phyloP scores from a whole-genome alignment of 2,888 invertebrate species.

The Alentia gelatinosa region DNA sequence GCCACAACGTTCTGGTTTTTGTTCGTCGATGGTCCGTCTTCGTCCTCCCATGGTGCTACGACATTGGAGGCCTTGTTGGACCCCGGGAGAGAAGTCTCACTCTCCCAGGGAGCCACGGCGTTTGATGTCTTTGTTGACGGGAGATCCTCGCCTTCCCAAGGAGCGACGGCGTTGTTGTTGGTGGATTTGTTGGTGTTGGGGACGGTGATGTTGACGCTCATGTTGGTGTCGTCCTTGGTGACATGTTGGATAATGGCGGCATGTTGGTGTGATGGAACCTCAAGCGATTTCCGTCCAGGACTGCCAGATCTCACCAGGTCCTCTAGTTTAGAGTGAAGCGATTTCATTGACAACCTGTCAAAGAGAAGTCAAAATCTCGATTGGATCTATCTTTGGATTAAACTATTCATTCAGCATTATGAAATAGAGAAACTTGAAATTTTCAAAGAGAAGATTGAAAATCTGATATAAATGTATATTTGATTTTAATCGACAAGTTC shows the following conservation, averaged over 20 bases:
- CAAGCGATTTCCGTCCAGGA: slow-evolving; percentile 18
- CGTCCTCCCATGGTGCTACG: slow-evolving; percentile 46
- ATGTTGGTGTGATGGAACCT: slow-evolving; percentile 39
- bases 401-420: too few relatives aligned
- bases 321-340: slow-evolving; percentile 80
- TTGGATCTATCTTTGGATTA: too few relatives aligned
- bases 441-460: too few relatives aligned
- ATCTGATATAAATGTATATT: too few relatives aligned
- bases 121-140: neutral
- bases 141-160: slow-evolving; percentile 61
- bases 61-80: neutral
- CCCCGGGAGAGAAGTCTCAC: neutral
- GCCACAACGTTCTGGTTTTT: neutral
- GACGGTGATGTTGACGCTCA: slow-evolving; percentile 60
- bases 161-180: slow-evolving; percentile 61
- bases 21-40: neutral
- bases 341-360: slow-evolving; percentile 75
- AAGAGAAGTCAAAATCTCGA: neutral
- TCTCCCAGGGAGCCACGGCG: slow-evolving; percentile 52
- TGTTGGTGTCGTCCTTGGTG: slow-evolving; percentile 32
- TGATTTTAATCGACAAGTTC: too few relatives aligned
- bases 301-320: slow-evolving; percentile 54
- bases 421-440: too few relatives aligned
- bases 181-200: slow-evolving; percentile 50
- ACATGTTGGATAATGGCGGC: slow-evolving; percentile 24